Percentiles rank a stretch among this genome's conserved stretches.
These are phyloP conservation scores for Hirundo rustica DNA, from an alignment of 2,797 vertebrate genomes.

Conservation along the genomic window DNA sequence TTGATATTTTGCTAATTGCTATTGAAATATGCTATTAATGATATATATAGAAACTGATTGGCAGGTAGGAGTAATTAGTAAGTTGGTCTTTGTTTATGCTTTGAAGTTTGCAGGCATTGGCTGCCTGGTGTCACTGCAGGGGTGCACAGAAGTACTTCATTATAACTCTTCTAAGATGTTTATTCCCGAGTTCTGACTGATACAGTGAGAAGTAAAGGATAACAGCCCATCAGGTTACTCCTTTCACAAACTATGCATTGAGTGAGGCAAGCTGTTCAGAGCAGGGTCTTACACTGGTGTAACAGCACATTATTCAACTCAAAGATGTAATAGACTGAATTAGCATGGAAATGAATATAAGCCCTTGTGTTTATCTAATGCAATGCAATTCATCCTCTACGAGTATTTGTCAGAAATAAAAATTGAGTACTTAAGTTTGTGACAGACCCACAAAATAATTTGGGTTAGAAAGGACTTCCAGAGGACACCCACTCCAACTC, in stretches of 20 bases:
- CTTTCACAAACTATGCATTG: neutral
- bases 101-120: neutral
- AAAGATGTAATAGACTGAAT: neutral
- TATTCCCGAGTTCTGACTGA: neutral
- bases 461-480: neutral
- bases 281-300: neutral
- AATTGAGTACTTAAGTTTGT: neutral
- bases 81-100: neutral
- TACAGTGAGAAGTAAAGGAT: fast-evolving
- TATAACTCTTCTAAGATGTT: neutral
- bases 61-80: neutral
- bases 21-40: neutral
- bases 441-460: neutral
- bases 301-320: neutral
- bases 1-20: no score
- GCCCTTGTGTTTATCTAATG: neutral
- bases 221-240: neutral
- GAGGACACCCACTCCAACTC: neutral
- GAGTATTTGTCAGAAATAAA: neutral
- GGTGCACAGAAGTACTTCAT: neutral
- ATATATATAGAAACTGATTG: neutral
- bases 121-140: neutral
- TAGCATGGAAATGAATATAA: neutral
- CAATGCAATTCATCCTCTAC: neutral
- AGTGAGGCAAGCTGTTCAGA: neutral